Evolutionary conservation across 2,888 invertebrate genomes (phyloP).

Genomic region (Oligia latruncula): DNA sequence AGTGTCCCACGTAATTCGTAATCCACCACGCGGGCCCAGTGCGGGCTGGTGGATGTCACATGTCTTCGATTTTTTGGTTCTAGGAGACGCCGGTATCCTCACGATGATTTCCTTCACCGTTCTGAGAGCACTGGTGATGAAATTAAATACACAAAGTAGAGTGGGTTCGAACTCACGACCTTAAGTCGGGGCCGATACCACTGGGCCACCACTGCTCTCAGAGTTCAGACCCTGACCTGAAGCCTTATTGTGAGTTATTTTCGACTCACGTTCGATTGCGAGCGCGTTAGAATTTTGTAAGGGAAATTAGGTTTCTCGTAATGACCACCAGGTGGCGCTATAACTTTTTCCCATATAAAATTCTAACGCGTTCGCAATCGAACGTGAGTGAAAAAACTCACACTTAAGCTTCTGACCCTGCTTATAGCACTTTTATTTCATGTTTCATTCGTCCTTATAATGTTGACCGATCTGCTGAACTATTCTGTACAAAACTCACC

Average conservation of each 20-base stretch:
- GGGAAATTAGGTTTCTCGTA: too few species aligned
- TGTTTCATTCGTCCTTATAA: conserved; percentile 32
- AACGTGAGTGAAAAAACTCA: too few species aligned
- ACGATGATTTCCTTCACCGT: too few species aligned
- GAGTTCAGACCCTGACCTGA: neutral
- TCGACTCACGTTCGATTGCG: too few species aligned
- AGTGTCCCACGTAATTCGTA: too few species aligned
- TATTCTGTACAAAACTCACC: too few species aligned
- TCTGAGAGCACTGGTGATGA: neutral
- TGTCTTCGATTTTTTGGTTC: neutral
- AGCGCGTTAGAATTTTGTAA: too few species aligned
- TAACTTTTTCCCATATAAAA: too few species aligned
- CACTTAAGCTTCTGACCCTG: neutral
- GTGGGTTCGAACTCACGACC: neutral
- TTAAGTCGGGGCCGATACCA: neutral
- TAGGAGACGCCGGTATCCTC: neutral
- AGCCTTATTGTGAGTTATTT: too few species aligned
- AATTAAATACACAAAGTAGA: neutral
- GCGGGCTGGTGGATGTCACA: neutral
- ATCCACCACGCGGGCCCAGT: too few species aligned
- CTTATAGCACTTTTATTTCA: neutral
- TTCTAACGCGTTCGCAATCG: too few species aligned
- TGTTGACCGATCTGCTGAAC: conserved; percentile 21
- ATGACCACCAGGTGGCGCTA: too few species aligned
- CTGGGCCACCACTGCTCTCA: neutral